phyloP scores from a whole-genome alignment of 2,888 invertebrate genomes.

The Yponomeuta malinellus region DNA sequence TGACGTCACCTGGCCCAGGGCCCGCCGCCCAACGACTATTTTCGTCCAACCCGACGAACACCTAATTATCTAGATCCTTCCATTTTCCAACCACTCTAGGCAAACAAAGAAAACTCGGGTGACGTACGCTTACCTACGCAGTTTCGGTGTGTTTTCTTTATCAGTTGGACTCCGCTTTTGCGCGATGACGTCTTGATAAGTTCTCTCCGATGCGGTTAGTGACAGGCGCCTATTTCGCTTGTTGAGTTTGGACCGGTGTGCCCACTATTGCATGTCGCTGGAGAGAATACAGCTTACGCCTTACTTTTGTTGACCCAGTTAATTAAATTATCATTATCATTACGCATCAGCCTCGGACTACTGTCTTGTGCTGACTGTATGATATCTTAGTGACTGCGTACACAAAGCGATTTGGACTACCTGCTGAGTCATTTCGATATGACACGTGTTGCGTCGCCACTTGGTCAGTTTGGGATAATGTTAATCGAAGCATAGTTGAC shows the following conservation, averaged over 20 bases:
- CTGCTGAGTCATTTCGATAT: neutral
- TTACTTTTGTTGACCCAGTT: neutral
- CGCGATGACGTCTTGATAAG: neutral
- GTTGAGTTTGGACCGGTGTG: neutral
- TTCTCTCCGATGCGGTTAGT: neutral
- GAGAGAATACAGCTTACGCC: neutral
- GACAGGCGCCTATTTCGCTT: neutral
- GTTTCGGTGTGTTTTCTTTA: slow-evolving; percentile 7
- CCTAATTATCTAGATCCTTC: slow-evolving; percentile 72
- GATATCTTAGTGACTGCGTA: neutral
- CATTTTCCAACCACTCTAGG: slow-evolving; percentile 50
- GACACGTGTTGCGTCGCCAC: neutral
- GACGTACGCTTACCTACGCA: neutral
- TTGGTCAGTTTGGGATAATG: neutral
- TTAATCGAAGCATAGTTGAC: neutral
- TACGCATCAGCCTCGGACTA: neutral
- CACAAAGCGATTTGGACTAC: neutral
- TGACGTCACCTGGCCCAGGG: slow-evolving; percentile 76
- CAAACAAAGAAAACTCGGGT: slow-evolving; percentile 13
- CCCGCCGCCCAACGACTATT: slow-evolving; percentile 60
- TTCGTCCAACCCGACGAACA: slow-evolving; percentile 65
- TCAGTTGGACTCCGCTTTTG: slow-evolving; percentile 1
- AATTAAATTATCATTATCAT: slow-evolving; percentile 2
- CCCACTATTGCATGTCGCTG: neutral
- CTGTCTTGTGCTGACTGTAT: neutral